Evolutionary conservation across 2,797 vertebrate species (phyloP).

Genomic region (Gastrophryne carolinensis): DNA sequence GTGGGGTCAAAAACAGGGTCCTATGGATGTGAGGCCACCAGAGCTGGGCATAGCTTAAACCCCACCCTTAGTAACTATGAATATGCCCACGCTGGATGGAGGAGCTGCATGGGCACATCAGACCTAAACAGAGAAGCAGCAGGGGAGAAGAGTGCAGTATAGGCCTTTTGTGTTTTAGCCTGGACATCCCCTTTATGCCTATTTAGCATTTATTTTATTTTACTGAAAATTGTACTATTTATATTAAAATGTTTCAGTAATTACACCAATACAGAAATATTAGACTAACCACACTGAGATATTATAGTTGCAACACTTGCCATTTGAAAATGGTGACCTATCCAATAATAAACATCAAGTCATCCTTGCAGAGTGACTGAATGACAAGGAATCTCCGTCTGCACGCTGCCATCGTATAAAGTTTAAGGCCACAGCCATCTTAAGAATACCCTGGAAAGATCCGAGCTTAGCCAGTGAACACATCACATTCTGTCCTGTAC

Average conservation of each 20-base stretch:
- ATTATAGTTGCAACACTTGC: neutral
- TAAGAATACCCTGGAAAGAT: conserved; percentile 11
- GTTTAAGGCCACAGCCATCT: neutral
- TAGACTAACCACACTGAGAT: neutral
- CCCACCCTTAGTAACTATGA: too few species aligned
- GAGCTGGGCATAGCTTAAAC: too few species aligned
- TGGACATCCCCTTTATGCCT: neutral
- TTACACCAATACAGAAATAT: too few species aligned
- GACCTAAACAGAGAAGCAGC: too few species aligned
- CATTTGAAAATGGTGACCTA: conserved; percentile 1
- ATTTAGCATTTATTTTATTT: neutral
- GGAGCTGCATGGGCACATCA: too few species aligned
- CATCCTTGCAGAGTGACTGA: neutral
- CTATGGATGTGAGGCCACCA: too few species aligned
- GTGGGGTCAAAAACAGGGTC: too few species aligned
- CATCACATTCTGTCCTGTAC: conserved; percentile 27
- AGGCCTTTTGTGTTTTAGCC: too few species aligned
- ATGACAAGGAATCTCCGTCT: conserved; percentile 2
- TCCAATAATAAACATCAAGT: neutral
- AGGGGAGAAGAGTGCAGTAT: too few species aligned
- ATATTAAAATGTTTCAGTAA: neutral
- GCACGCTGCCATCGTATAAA: conserved; percentile 15
- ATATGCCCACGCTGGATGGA: too few species aligned
- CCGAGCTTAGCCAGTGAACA: neutral
- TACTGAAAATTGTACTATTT: neutral